Percentiles rank a stretch among this genome's conserved stretches.
phyloP scores from a whole-genome alignment of 2,797 vertebrate genomes.

The Cephalopachus bancanus region DNA sequence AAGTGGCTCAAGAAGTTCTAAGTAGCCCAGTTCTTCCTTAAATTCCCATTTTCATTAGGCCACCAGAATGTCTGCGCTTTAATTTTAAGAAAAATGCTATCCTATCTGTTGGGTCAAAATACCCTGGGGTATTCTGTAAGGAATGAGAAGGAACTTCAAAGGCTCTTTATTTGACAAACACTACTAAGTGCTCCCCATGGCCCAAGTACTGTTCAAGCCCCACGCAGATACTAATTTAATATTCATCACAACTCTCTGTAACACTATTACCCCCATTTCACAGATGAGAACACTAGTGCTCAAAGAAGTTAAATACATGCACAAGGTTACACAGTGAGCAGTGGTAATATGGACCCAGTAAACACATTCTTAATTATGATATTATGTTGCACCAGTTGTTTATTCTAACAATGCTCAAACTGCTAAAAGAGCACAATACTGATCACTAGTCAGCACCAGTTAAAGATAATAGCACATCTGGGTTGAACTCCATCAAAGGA shows the following conservation, averaged over 20 bases:
- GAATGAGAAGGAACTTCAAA: not conserved
- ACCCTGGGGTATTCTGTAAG: not conserved
- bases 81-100: not conserved
- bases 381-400: not conserved
- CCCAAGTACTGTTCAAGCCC: not conserved
- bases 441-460: not conserved
- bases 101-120: constrained; percentile 24
- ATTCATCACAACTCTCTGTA: not conserved
- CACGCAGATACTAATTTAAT: not conserved
- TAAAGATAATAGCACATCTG: not conserved
- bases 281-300: not conserved
- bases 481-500: not conserved
- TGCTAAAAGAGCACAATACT: not conserved
- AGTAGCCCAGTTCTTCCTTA: not conserved
- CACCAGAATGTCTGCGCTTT: not conserved
- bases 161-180: not conserved
- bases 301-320: not conserved
- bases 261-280: not conserved
- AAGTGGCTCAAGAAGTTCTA: not conserved
- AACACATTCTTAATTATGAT: not conserved
- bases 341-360: not conserved
- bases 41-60: not conserved
- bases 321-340: not conserved
- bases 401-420: not conserved
- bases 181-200: not conserved